Percentiles rank a stretch among this genome's conserved stretches.
These are phyloP conservation scores for Augochlora pura DNA, from an alignment of 1,140 invertebrate species.

Conservation along the genomic window DNA sequence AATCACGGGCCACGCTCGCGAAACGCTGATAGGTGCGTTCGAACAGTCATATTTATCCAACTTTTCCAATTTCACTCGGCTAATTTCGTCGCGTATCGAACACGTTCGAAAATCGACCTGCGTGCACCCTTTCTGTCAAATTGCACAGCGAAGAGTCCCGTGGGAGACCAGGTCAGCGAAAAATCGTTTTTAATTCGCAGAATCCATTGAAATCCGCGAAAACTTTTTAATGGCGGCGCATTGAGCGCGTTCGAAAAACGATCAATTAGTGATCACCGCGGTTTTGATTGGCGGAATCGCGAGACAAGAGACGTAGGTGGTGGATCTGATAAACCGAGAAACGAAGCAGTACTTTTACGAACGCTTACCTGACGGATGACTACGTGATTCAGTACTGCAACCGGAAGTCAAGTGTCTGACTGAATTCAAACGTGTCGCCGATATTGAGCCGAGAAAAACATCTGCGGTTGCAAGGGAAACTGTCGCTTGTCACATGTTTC, in stretches of 20 bases:
- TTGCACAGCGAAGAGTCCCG: background rate
- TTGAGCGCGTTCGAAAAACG: slow-evolving; percentile 14
- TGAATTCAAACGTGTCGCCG: slow-evolving; percentile 2
- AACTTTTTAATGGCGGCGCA: background rate
- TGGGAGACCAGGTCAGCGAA: background rate
- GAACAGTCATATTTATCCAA: slow-evolving; percentile 28
- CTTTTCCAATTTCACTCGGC: slow-evolving; percentile 19
- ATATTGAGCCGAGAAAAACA: background rate
- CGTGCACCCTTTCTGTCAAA: background rate
- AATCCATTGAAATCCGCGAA: background rate
- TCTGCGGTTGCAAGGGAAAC: too few relatives aligned
- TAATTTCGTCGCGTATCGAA: background rate
- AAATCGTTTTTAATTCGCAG: background rate
- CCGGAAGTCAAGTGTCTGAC: slow-evolving; percentile 4
- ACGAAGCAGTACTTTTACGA: background rate
- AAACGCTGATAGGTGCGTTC: slow-evolving; percentile 55
- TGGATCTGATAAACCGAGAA: background rate
- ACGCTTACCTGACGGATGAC: background rate
- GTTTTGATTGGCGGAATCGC: slow-evolving; percentile 6
- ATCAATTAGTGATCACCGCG: background rate
- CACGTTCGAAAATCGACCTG: background rate
- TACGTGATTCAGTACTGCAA: background rate
- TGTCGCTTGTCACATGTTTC: too few relatives aligned
- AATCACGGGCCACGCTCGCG: slow-evolving; percentile 57
- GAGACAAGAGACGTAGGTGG: background rate